Evolutionary conservation across 2,797 vertebrate species (phyloP), one percentile per base, ranked within the genome.

Genomic region (Sardinella longiceps): DNA sequence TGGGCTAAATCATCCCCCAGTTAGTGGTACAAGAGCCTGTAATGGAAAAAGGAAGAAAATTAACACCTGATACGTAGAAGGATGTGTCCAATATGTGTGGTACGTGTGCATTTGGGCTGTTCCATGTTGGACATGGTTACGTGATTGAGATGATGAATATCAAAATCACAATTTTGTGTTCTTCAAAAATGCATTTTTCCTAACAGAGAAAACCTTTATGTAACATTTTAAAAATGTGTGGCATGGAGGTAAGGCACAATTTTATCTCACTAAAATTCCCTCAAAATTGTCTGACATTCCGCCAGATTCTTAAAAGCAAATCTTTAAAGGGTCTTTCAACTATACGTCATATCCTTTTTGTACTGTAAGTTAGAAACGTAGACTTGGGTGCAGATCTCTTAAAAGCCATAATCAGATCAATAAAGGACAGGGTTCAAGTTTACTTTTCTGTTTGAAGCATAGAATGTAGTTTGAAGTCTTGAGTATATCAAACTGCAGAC

Each of bases 401-500:
- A 74, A 20, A 37, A 37, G 66, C 14, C 66, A 74, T 74, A 74
- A 74, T 37, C 66, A 74, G 12, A 74, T 74, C 66, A 74, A 43
- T 77, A 43, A 39, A 43, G 33, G 37, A 43, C 33, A 77, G 15
- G 5, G 70, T 77, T 77, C 23, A 77, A 43, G 37, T 77, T 15
- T 18, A 3, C 30, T 70, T 70, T 43, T 74, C 18, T 43, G 20
- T 43, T 77, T 37, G 37, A 43, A 20, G 30, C 63, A 70, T 53
- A 53, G 81, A 53, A 82, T n/a, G 43, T 37, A 18, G 46, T n/a
- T 82, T 39, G 12, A 63, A 45, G 60, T 66, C 14, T 46, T 82
- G 81, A 45, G 37, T 25, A 39, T 60, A 25, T 82, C 66, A 80
- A 80, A 60, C 82, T 80, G 23, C 88, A 83, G 60, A 81, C 63